phyloP scores from a whole-genome alignment of 2,888 invertebrate genomes.

The Myopa testacea region DNA sequence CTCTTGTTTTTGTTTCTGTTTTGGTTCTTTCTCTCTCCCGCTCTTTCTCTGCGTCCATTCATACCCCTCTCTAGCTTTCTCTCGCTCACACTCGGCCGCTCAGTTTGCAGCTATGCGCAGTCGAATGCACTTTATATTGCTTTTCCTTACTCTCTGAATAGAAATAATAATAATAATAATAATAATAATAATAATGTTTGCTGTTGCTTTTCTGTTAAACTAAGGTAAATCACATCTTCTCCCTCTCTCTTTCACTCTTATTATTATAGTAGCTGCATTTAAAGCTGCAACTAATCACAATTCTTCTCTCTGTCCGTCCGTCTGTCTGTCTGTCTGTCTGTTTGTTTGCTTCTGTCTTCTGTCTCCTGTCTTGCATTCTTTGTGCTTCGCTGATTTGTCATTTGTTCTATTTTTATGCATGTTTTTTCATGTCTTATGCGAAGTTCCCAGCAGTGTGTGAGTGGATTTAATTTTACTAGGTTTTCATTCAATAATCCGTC shows the following conservation, averaged over 20 bases:
- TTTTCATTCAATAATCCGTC: conserved; percentile 26
- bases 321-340: not conserved
- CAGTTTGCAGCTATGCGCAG: not conserved
- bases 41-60: not conserved
- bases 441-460: not conserved
- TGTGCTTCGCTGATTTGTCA: conserved; percentile 18
- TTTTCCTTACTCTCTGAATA: too few species aligned
- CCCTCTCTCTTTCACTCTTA: not conserved
- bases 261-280: not conserved
- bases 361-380: conserved; percentile 17
- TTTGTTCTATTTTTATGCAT: conserved; percentile 23
- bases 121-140: not conserved
- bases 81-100: not conserved
- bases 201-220: too few species aligned
- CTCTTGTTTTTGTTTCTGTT: conserved; percentile 21
- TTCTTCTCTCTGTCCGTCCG: not conserved
- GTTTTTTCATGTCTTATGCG: not conserved
- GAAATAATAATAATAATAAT: too few species aligned
- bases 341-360: not conserved
- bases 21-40: not conserved
- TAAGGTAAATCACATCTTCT: too few species aligned
- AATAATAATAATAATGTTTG: too few species aligned
- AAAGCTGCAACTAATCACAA: not conserved
- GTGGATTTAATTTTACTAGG: conserved; percentile 7
- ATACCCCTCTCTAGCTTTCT: conserved; percentile 10